Evolutionary conservation across 2,888 invertebrate genomes (phyloP).

Genomic region (Tiliacea citrago): DNA sequence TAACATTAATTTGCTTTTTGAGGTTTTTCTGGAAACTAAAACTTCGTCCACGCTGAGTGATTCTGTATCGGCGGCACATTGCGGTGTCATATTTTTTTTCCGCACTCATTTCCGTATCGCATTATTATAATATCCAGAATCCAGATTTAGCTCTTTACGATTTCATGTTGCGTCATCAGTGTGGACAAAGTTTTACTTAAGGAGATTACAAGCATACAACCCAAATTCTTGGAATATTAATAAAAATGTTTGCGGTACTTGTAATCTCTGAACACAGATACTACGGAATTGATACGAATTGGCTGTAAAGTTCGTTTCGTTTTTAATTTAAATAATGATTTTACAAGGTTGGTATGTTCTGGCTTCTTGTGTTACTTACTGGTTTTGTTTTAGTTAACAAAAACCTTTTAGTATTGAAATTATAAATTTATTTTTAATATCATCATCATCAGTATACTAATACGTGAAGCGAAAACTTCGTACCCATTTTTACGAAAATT

Average conservation of each 20-base stretch:
- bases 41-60: not conserved
- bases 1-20: constrained; percentile 59
- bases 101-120: not conserved
- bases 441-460: too few relatives aligned
- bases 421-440: constrained; percentile 2
- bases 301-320: constrained; percentile 21
- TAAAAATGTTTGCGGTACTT: constrained; percentile 54
- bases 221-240: constrained; percentile 58
- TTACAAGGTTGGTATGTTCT: constrained; percentile 3
- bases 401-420: not conserved
- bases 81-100: not conserved
- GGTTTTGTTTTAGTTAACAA: constrained; percentile 24
- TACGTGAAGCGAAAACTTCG: too few relatives aligned
- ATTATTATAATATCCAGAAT: not conserved
- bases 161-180: not conserved
- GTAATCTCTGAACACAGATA: constrained; percentile 42
- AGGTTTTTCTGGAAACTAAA: constrained; percentile 33
- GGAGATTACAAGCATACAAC: constrained; percentile 20
- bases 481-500: too few relatives aligned
- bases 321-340: constrained; percentile 31
- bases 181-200: constrained; percentile 15
- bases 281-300: constrained; percentile 46
- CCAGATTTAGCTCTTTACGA: not conserved
- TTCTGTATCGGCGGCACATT: not conserved
- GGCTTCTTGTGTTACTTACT: constrained; percentile 45